Evolutionary conservation across 2,113 vertebrate species (phyloP), one percentile per base, ranked within the genome.

Genomic region (Eulacestoma nigropectus): DNA sequence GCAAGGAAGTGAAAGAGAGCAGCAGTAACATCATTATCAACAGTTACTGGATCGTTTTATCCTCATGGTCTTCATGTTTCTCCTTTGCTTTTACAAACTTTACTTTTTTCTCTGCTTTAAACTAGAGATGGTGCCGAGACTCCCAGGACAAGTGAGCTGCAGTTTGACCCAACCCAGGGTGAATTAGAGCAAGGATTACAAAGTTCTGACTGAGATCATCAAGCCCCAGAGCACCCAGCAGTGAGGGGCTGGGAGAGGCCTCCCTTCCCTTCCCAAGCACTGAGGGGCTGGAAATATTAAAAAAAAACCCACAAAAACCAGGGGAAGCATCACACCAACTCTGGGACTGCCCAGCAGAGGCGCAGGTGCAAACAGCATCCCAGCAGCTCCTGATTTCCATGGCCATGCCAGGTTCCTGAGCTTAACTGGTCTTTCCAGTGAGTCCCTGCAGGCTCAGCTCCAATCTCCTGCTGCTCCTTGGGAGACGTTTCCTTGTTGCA

Each of bases 331-430:
- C 13, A 13, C 11, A 2, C 9, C n/a, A 46, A 6, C 18, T 6
- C 11, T 0, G 1, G 41, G 23, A 2, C 16, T 3, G 5, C 60
- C 22, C 35, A 50, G 47, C 69, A n/a, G 25, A 73, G 20, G 21
- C 9, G 64, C 1, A 2, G 32, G 6, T 26, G 47, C 26, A 42
- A 41, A 4, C 9, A 57, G n/a, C 42, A 6, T 1, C 21, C 10
- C 30, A 8, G 2, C 9, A 37, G 5, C 26, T 50, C 42, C 35
- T 47, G 27, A 4, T 10, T 57, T 33, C 50, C 3, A 0, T 2
- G 12, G 14, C 1, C 5, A 5, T 7, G 2, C 37, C 60, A 15
- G 10, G 1, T 7, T 60, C n/a, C 37, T 8, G 37, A 32, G 16
- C 13, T 39, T 5, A 29, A 10, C 7, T 22, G 49, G 6, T 5